Evolutionary conservation across 2,797 vertebrate species (phyloP).

Genomic region (Crocidura indochinensis): DNA sequence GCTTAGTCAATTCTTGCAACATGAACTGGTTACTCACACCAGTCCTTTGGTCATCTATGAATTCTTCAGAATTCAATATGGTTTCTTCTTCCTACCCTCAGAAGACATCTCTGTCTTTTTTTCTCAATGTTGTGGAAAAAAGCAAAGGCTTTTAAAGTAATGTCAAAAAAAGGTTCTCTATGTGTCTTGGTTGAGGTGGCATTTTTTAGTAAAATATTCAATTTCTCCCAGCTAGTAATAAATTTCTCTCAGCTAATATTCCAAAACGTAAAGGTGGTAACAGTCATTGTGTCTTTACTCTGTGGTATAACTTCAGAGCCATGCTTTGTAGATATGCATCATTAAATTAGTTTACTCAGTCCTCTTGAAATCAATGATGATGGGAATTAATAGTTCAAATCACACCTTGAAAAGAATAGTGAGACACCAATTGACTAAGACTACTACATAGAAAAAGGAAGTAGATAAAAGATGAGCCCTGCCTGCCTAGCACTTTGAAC

Average conservation of each 20-base stretch:
- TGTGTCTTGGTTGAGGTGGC: not conserved
- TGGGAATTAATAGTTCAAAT: constrained; percentile 16
- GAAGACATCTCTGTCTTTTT: not conserved
- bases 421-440: not conserved
- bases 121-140: not conserved
- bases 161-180: not conserved
- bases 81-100: constrained; percentile 2
- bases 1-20: not conserved
- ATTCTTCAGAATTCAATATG: not conserved
- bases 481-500: not conserved
- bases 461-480: not conserved
- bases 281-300: not conserved
- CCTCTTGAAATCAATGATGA: constrained; percentile 13
- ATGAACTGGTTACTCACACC: not conserved
- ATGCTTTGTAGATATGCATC: constrained; percentile 1
- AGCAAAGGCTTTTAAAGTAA: not conserved
- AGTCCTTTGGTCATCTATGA: not conserved
- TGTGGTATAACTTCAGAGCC: not conserved
- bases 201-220: not conserved
- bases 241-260: not conserved
- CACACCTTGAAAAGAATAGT: not conserved
- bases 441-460: not conserved
- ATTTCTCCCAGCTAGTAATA: not conserved
- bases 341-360: not conserved
- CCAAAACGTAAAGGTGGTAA: not conserved